A percentile compares a stretch with the other conserved stretches of the same genome.
Evolutionary conservation across 2,113 vertebrate species (phyloP).

Genomic region (Cacatua alba): DNA sequence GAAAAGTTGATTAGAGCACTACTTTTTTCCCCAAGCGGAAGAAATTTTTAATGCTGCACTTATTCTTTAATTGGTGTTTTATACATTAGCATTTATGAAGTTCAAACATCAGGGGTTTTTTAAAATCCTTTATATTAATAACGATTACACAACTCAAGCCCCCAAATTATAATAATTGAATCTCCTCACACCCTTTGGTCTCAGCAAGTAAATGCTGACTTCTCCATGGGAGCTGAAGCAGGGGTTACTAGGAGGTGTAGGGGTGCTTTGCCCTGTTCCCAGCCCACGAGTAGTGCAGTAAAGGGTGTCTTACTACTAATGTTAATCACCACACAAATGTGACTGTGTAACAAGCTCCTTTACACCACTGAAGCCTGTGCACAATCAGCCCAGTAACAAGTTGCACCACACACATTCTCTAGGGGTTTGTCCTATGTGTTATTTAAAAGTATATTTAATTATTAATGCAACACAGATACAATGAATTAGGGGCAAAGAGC

Average conservation of each 20-base stretch:
- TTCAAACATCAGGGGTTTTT: not conserved
- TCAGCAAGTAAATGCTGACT: not conserved
- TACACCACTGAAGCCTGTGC: not conserved
- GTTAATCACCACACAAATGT: not conserved
- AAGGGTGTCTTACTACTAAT: too few species aligned
- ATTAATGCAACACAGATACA: not conserved
- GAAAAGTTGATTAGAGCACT: not conserved
- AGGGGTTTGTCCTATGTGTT: not conserved
- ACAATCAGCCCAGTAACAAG: not conserved
- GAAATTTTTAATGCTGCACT: not conserved
- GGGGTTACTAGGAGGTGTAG: not conserved
- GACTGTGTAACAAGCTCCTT: not conserved
- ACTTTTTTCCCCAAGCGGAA: not conserved
- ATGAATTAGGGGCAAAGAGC: not conserved
- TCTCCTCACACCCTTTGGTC: not conserved
- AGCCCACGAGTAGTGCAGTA: accelerated
- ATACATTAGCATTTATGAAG: not conserved
- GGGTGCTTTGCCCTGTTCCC: not conserved
- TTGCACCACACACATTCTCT: not conserved
- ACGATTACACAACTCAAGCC: not conserved
- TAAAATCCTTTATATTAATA: not conserved
- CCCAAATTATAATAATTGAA: not conserved
- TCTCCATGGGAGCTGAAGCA: not conserved
- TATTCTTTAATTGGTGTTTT: not conserved
- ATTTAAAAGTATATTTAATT: not conserved